Percentiles rank a stretch among this genome's conserved stretches.
phyloP scores from a whole-genome alignment of 2,113 vertebrate genomes.

The Laterallus jamaicensis region DNA sequence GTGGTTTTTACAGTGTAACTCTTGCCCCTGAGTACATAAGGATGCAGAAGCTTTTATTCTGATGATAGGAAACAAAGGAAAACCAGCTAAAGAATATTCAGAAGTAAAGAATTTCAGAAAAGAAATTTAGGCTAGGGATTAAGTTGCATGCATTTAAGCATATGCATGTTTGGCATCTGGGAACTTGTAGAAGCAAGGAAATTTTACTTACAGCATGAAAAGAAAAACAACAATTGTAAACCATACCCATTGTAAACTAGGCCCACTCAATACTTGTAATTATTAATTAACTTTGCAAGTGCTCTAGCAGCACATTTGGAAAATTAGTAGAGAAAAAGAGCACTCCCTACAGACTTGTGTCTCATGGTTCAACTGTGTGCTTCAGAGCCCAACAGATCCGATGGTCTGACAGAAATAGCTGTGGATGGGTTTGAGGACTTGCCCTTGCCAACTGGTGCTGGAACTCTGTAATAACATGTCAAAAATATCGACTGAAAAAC shows the following conservation, averaged over 20 bases:
- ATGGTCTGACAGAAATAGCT: not conserved
- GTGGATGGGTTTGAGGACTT: not conserved
- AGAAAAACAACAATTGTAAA: not conserved
- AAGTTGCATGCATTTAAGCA: not conserved
- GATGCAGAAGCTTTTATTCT: not conserved
- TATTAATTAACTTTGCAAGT: not conserved
- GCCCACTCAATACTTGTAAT: not conserved
- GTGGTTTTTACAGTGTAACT: constrained; percentile 22
- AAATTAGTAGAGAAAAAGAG: not conserved
- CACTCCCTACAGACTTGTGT: not conserved
- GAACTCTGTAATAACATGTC: not conserved
- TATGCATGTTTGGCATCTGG: not conserved
- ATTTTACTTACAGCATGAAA: not conserved
- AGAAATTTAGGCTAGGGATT: not conserved
- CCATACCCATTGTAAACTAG: not conserved
- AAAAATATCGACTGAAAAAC: not conserved
- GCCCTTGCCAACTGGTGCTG: not conserved
- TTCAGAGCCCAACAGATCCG: accelerated
- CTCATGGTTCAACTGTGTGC: not conserved
- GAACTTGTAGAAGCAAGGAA: not conserved
- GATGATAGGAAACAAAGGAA: not conserved
- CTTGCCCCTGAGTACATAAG: not conserved
- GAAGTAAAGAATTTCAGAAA: not conserved
- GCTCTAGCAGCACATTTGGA: not conserved
- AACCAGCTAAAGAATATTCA: not conserved